These are phyloP conservation scores for Lasiurus borealis DNA, from an alignment of 2,113 vertebrate genomes.

Conservation along the genomic window DNA sequence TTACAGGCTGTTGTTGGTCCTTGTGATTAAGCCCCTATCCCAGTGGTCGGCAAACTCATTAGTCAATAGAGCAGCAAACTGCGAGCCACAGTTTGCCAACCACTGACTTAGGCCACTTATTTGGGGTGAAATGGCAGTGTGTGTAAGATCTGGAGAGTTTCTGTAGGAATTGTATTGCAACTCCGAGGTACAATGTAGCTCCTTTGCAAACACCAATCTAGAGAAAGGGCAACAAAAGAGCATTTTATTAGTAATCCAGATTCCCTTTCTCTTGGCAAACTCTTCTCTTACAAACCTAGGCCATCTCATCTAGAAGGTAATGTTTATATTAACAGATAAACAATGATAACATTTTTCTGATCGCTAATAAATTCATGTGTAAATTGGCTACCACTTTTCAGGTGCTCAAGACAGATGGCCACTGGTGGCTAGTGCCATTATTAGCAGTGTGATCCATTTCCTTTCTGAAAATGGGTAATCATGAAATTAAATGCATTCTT, in stretches of 20 bases:
- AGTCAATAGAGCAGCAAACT: no score
- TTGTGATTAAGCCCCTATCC: no score
- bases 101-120: background rate
- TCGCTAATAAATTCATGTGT: background rate
- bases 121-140: background rate
- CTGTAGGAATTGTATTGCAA: background rate
- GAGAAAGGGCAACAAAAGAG: background rate
- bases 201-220: background rate
- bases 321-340: slow-evolving; percentile 10
- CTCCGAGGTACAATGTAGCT: background rate
- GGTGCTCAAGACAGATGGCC: background rate
- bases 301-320: background rate
- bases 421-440: background rate
- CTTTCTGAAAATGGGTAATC: slow-evolving; percentile 1
- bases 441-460: background rate
- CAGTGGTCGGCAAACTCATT: no score
- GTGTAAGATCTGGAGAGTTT: background rate
- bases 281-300: background rate
- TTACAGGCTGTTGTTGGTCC: no score
- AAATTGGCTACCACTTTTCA: background rate
- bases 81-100: no score
- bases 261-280: slow-evolving; percentile 24
- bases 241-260: background rate
- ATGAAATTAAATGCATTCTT: slow-evolving; percentile 38
- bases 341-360: background rate